A percentile compares a stretch with the other conserved stretches of the same genome.
phyloP scores from a whole-genome alignment of 1,140 invertebrate genomes.

The Eriocheir sinensis region DNA sequence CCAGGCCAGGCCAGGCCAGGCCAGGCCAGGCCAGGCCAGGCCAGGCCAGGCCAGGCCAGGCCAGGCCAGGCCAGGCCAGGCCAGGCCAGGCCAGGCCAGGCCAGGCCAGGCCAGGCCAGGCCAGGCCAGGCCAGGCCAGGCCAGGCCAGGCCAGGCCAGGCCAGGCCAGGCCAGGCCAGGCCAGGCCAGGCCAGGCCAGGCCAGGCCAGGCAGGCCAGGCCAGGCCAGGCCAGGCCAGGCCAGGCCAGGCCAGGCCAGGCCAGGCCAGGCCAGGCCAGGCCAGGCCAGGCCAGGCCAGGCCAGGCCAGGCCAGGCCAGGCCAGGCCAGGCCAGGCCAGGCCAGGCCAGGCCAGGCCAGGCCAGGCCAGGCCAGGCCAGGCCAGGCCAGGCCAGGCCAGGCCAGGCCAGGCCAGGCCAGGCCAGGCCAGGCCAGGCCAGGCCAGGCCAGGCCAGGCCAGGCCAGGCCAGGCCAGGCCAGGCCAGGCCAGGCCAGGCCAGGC shows the following conservation, averaged over 20 bases:
- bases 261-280: conserved; percentile 69
- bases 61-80: conserved; percentile 47
- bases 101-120: conserved; percentile 14
- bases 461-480: conserved; percentile 28
- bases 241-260: conserved; percentile 64
- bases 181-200: conserved; percentile 55
- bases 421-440: conserved; percentile 61
- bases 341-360: conserved; percentile 33
- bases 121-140: conserved; percentile 61
- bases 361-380: conserved; percentile 42
- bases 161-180: conserved; percentile 38
- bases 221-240: conserved; percentile 63
- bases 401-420: conserved; percentile 52
- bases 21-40: conserved; percentile 35
- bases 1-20: conserved; percentile 11
- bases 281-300: conserved; percentile 67
- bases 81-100: conserved; percentile 38
- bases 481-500: not conserved
- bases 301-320: conserved; percentile 1
- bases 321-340: not conserved
- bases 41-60: not conserved
- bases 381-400: conserved; percentile 39
- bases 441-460: not conserved
- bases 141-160: conserved; percentile 48
- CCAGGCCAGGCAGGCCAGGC: conserved; percentile 68